Evolutionary conservation across 2,797 vertebrate genomes (phyloP).

Genomic region (Acrossocheilus fasciatus): DNA sequence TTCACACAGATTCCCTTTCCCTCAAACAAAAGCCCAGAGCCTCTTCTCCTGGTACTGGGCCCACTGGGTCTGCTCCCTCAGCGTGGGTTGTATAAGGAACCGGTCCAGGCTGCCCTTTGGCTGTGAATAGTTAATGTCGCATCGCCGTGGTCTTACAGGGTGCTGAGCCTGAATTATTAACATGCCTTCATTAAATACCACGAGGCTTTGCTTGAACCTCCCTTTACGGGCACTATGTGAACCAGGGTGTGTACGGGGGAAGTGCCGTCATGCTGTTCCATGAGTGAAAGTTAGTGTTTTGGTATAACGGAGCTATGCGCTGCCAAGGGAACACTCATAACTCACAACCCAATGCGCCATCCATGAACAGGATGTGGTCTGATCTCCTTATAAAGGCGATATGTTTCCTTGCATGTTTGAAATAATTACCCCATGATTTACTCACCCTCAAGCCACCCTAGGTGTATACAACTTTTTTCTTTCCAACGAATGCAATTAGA

Average conservation of each 20-base stretch:
- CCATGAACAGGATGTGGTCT: slow-evolving; percentile 19
- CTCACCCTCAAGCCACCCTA: too few species aligned
- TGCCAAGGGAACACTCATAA: slow-evolving; percentile 33
- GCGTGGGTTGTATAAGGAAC: slow-evolving; percentile 62
- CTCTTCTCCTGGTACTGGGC: slow-evolving; percentile 41
- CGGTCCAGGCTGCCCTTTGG: slow-evolving; percentile 49
- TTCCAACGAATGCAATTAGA: background rate
- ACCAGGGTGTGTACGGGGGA: slow-evolving; percentile 17
- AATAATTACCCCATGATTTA: background rate
- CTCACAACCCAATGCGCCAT: slow-evolving; percentile 8
- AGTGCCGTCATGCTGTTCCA: slow-evolving; percentile 20
- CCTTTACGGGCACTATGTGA: background rate
- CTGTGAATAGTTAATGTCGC: slow-evolving; percentile 75
- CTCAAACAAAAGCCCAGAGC: slow-evolving; percentile 56
- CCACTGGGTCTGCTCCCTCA: slow-evolving; percentile 51
- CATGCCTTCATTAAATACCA: slow-evolving; percentile 72
- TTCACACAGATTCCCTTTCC: slow-evolving; percentile 59
- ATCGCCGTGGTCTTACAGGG: slow-evolving; percentile 62
- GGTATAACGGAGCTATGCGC: background rate
- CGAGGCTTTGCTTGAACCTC: slow-evolving; percentile 54
- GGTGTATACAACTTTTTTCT: background rate
- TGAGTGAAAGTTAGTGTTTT: slow-evolving; percentile 43
- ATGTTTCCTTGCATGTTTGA: background rate
- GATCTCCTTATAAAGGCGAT: background rate
- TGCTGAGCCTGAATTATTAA: slow-evolving; percentile 77